Percentiles rank a stretch among this genome's conserved stretches.
Evolutionary conservation across 2,113 vertebrate genomes (phyloP).

Genomic region (Rhinolophus sinicus): DNA sequence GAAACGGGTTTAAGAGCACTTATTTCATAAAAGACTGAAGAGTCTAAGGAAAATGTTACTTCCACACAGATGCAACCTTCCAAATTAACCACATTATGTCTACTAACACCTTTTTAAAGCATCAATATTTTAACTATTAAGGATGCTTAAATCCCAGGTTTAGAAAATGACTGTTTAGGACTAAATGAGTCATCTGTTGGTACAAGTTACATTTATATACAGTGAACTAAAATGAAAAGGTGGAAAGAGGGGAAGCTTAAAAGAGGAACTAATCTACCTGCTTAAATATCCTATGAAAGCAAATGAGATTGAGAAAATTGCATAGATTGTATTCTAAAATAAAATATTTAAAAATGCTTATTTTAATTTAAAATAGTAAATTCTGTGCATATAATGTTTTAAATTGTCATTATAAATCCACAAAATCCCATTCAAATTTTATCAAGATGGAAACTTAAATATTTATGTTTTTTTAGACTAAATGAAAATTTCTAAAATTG

Average conservation of each 20-base stretch:
- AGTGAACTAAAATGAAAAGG: background rate
- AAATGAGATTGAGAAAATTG: slow-evolving; percentile 69
- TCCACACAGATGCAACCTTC: slow-evolving; percentile 67
- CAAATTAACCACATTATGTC: slow-evolving; percentile 32
- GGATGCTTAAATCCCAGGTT: slow-evolving; percentile 64
- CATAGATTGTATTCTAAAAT: slow-evolving; percentile 81
- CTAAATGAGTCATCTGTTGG: slow-evolving; percentile 42
- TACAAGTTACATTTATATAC: background rate
- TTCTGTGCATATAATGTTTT: slow-evolving; percentile 69
- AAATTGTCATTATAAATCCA: slow-evolving; percentile 62
- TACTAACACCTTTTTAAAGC: slow-evolving; percentile 48
- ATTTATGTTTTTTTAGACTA: slow-evolving; percentile 43
- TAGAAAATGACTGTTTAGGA: slow-evolving; percentile 69
- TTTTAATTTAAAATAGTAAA: slow-evolving; percentile 76
- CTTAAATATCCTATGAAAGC: slow-evolving; percentile 67
- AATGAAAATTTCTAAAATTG: slow-evolving; percentile 28
- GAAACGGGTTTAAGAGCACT: slow-evolving; percentile 86
- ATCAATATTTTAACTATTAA: slow-evolving; percentile 55
- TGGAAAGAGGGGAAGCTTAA: background rate
- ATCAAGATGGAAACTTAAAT: slow-evolving; percentile 44
- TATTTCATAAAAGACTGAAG: slow-evolving; percentile 71
- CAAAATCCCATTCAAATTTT: slow-evolving; percentile 67
- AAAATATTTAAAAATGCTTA: slow-evolving; percentile 71
- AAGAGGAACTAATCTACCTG: slow-evolving; percentile 60
- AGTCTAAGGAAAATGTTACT: slow-evolving; percentile 53